Base-by-base conservation (phyloP, 2,888 invertebrate species). In the Caenorhabditis macrosperma region DNA sequence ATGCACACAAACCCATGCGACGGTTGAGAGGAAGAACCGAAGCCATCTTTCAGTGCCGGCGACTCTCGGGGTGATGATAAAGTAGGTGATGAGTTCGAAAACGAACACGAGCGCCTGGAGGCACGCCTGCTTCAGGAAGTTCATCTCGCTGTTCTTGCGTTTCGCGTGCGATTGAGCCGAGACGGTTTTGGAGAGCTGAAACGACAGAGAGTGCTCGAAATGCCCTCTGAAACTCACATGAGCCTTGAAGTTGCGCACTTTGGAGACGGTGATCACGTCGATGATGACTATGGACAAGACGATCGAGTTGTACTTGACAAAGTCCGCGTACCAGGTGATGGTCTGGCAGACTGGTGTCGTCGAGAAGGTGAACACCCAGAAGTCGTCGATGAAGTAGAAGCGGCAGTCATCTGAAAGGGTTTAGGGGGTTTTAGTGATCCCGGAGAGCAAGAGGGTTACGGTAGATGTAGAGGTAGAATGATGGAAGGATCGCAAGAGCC, bases 321-420 rank as follows among this genome's bases (percentile, higher is more conserved):
- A 83, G 44, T 83, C 82, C 3, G 82, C 72, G 38, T 83, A 83
- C 83, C 83, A 83, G 20, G 74, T 61, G 15, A 83, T 83, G 10
- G 74, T 69, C 17, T n/a, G 26, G 30, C 83, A 83, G 12, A 74
- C 76, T 1, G 66, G 60, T 9, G 80, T 79, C 2, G 46, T 60
- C 9, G 76, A 68, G 38, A 82, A 83, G 2, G 59, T 60, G 55
- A 83, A 83, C 3, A 80, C 76, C 82, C 82, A 82, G 20, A 82
- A 78, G n/a, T 63, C 78, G 2, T 68, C 60, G 17, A 63, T 54
- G 60, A 69, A 83, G 61, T 66, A 79, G 54, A 83, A 80, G 0
- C 64, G 59, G 52, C 83, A 83, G 59, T 83, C 80, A 10, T 80
- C 82, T 83, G 57, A 46, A 81, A 69, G n/a, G n/a, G n/a, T 22